Evolutionary conservation across 37 sponge, comb jelly and placozoan genomes (phyloP), one percentile per base, ranked within the genome.

Genomic region (Halisarca cf. caerulea): DNA sequence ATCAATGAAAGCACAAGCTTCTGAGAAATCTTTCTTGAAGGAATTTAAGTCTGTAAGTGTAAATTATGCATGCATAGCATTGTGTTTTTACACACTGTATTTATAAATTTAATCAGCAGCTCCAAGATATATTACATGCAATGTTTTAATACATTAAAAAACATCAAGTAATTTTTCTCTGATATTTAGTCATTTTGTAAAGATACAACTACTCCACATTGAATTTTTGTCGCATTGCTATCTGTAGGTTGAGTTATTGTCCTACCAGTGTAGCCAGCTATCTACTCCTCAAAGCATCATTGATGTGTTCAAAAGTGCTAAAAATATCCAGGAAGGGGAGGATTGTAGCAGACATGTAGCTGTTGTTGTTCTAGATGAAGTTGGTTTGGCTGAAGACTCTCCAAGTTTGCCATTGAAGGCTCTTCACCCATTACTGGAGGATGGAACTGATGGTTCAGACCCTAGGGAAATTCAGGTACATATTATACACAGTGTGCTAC

Each of bases 371-470:
- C 86, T 97, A 66, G 98, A 97, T 80, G 98, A 97, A 70, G 96
- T 97, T 27, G 98, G 98, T 21, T 82, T 97, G 57, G 98, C 98
- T 36, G 98, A 97, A 59, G 98, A 97, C 83, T 97, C 98, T 23
- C 91, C 96, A 1, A 90, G 85, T 59, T 84, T 97, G 43, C 96
- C 96, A 0, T 81, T 97, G 39, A 97, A 97, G 61, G 98, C 90
- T 3, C 85, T 97, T 21, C 98, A 97, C 77, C 96, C 98, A 39
- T 85, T 97, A 21, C 83, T 97, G 66, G 98, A 97, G 37, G 96
- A 96, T 86, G 92, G 96, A 4, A 96, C 92, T 34, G 92, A 88
- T 38, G 94, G 92, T 66, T 73, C 94, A 69, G 93, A 92, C 35
- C 82, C 79, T 8, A 47, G 51, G 11, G 51, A 47, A 11, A 47